These are phyloP conservation scores for Villa cingulata DNA, from an alignment of 2,888 invertebrate species.

Conservation along the genomic window DNA sequence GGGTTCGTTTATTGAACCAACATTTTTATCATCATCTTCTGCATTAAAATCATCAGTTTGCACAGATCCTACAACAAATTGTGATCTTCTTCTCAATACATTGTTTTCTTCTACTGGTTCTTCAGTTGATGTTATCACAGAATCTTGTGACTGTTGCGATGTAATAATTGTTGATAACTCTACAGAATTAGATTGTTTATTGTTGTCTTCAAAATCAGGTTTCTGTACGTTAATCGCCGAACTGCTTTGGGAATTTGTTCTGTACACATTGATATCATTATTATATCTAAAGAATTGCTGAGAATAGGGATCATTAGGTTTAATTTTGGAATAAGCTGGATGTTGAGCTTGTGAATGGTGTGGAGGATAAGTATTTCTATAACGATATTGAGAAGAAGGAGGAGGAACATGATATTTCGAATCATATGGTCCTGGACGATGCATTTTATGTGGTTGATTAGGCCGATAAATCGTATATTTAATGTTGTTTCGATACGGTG, in stretches of 20 bases:
- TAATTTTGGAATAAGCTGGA: conserved; percentile 3
- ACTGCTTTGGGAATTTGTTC: neutral
- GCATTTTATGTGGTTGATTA: conserved; percentile 4
- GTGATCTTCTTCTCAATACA: conserved; percentile 28
- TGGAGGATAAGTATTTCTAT: conserved; percentile 1
- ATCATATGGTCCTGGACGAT: conserved; percentile 31
- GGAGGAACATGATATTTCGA: conserved; percentile 29
- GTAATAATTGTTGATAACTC: conserved; percentile 4
- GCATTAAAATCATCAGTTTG: conserved; percentile 4
- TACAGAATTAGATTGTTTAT: neutral
- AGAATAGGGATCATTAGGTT: conserved; percentile 1
- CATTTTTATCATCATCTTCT: conserved; percentile 15
- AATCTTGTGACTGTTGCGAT: neutral
- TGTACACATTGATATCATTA: conserved; percentile 2
- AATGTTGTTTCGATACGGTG: conserved; percentile 33
- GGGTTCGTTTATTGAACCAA: conserved; percentile 35
- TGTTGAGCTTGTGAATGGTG: conserved; percentile 6
- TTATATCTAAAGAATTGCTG: conserved; percentile 8
- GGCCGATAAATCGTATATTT: conserved; percentile 26
- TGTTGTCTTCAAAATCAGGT: neutral
- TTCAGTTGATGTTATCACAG: neutral
- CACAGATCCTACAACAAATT: conserved; percentile 54
- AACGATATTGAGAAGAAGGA: conserved; percentile 4
- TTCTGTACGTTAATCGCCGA: neutral
- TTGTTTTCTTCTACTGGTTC: conserved; percentile 6